A percentile compares a stretch with the other conserved stretches of the same genome.
phyloP scores from a whole-genome alignment of 2,113 vertebrate genomes.

The Elanoides forficatus region DNA sequence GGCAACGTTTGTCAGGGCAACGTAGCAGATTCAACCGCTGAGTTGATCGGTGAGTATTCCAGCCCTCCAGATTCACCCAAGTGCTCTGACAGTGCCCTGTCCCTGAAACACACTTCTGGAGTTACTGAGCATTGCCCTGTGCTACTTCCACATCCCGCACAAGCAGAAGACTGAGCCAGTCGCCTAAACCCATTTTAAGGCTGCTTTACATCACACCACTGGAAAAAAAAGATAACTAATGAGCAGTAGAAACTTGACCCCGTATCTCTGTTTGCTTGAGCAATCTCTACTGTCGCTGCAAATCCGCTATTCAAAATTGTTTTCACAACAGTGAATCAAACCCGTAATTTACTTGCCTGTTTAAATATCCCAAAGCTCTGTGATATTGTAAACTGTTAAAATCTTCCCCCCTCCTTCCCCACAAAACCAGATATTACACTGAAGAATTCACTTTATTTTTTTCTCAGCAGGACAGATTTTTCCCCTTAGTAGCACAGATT shows the following conservation, averaged over 20 bases:
- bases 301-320: neutral
- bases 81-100: neutral
- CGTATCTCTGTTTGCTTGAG: neutral
- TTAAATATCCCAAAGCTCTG: neutral
- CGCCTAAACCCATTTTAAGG: neutral
- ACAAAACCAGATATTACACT: neutral
- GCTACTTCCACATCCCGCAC: neutral
- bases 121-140: no score
- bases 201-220: neutral
- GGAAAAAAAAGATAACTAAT: neutral
- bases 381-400: neutral
- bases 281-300: neutral
- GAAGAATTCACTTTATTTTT: neutral
- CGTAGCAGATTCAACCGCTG: neutral
- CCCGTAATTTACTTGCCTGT: neutral
- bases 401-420: neutral
- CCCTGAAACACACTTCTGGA: neutral
- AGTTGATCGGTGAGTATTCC: rapidly evolving
- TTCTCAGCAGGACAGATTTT: neutral
- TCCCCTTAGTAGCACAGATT: neutral
- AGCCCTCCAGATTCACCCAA: neutral
- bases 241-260: neutral
- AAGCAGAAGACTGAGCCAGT: neutral
- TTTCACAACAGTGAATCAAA: neutral
- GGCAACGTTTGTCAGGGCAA: neutral